Percentiles rank a stretch among this genome's conserved stretches.
phyloP scores from a whole-genome alignment of 2,797 vertebrate species.

The Chelon auratus region DNA sequence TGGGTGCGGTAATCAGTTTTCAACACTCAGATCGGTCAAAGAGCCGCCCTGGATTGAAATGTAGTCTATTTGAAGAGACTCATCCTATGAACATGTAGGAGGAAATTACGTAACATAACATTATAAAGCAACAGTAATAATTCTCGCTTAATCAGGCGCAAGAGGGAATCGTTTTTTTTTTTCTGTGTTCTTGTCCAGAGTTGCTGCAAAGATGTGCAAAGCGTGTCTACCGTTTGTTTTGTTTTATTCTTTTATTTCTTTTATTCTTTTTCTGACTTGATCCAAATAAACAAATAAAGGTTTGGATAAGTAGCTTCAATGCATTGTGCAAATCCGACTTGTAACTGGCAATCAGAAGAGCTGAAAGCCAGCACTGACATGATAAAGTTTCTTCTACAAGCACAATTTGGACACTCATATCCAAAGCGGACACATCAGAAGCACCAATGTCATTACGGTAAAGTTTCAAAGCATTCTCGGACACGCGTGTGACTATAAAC shows the following conservation, averaged over 20 bases:
- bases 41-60: conserved; percentile 10
- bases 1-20: conserved; percentile 2
- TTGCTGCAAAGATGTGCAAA: neutral
- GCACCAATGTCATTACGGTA: neutral
- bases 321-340: neutral
- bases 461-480: conserved; percentile 14
- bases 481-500: conserved; percentile 26
- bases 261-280: neutral
- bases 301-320: neutral
- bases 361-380: neutral
- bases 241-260: neutral
- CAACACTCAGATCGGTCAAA: accelerated
- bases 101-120: neutral
- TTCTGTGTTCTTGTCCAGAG: neutral
- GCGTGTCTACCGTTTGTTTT: neutral
- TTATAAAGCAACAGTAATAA: neutral
- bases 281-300: neutral
- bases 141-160: neutral
- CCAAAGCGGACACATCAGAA: neutral
- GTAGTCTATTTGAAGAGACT: neutral
- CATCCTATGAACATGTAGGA: neutral
- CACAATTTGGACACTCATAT: too few relatives aligned
- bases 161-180: neutral
- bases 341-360: neutral
- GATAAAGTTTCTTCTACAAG: neutral